A percentile compares a stretch with the other conserved stretches of the same genome.
Conservation (phyloP, 2,113 vertebrate species). For the Eidolon helvum region DNA sequence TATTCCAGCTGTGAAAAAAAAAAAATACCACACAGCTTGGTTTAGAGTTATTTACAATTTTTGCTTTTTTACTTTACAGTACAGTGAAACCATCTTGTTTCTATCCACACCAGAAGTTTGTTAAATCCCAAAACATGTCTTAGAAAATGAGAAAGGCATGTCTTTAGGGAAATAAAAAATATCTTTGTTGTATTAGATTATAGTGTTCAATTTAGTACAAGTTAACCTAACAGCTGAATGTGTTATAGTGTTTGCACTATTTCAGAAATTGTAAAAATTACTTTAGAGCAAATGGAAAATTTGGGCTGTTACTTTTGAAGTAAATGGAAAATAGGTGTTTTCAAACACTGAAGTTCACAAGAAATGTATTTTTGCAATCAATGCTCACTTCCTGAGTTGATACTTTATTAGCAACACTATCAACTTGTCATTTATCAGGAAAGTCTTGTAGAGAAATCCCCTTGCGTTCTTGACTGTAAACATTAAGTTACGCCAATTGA, state of each 20-base stretch:
- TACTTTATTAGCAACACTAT: constrained; percentile 34
- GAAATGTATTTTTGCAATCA: background rate
- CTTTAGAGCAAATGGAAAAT: constrained; percentile 45
- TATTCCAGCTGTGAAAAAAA: constrained; percentile 87
- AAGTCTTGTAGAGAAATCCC: background rate
- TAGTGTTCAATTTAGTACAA: constrained; percentile 67
- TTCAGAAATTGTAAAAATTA: constrained; percentile 41
- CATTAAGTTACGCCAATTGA: background rate
- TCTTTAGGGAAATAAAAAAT: constrained; percentile 67
- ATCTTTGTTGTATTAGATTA: constrained; percentile 76
- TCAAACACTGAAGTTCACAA: background rate
- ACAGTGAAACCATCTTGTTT: constrained; percentile 75
- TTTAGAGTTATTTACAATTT: constrained; percentile 85
- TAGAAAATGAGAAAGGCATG: constrained; percentile 67
- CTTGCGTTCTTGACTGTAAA: background rate
- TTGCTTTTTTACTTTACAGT: constrained; percentile 45
- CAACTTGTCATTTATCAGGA: background rate
- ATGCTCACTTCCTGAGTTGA: background rate
- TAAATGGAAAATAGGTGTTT: constrained; percentile 45
- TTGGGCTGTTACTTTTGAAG: background rate
- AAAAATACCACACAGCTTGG: constrained; percentile 81
- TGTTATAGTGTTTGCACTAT: background rate
- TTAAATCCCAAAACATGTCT: constrained; percentile 68
- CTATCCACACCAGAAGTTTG: constrained; percentile 75
- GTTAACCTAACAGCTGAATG: constrained; percentile 62